Conservation (phyloP, 2,113 vertebrate species). For the Pristiophorus japonicus region DNA sequence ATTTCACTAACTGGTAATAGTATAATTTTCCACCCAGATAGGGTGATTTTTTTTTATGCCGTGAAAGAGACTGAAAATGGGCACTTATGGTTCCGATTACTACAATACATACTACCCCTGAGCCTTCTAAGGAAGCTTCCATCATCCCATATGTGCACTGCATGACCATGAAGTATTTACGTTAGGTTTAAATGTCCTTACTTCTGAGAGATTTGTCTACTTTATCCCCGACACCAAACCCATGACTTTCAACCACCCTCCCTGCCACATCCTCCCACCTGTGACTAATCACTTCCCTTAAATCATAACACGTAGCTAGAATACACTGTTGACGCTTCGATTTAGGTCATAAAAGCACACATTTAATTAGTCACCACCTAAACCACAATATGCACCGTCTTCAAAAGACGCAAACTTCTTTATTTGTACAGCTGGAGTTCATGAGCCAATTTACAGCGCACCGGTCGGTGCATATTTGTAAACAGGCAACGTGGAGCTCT, state of each 20-base stretch:
- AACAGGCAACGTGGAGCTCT: not conserved
- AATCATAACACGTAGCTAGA: not conserved
- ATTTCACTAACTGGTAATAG: not conserved
- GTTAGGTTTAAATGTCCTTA: not conserved
- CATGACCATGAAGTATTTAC: not conserved
- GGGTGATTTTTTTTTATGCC: not conserved
- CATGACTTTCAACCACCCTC: not conserved
- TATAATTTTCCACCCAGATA: not conserved
- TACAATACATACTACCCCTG: not conserved
- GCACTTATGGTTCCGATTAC: not conserved
- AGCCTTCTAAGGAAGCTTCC: not conserved
- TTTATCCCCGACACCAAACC: not conserved
- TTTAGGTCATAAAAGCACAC: not conserved
- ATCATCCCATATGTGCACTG: not conserved
- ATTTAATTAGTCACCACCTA: not conserved
- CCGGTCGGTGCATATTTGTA: not conserved
- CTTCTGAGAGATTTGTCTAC: not conserved
- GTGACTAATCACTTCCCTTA: not conserved
- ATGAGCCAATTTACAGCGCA: not conserved
- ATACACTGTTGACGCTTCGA: not conserved
- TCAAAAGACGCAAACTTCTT: not conserved
- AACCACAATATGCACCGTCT: not conserved
- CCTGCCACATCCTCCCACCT: not conserved
- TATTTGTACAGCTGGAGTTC: not conserved
- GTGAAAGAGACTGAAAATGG: not conserved